Evolutionary conservation across 2,797 vertebrate species (phyloP).

Genomic region (Prunella strophiata): DNA sequence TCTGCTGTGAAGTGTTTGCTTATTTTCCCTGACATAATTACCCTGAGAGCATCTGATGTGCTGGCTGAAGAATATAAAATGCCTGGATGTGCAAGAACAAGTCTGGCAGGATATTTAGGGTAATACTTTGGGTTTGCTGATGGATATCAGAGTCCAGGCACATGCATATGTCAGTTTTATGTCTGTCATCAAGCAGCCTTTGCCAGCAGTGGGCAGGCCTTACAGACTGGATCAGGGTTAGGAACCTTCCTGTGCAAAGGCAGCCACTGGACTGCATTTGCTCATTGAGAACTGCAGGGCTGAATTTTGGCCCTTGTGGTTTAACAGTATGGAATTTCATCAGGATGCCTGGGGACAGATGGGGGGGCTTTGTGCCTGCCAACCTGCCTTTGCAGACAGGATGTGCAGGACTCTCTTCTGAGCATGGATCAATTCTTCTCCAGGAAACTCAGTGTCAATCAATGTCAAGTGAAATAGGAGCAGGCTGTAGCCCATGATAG

Average conservation of each 20-base stretch:
- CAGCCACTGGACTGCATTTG: neutral
- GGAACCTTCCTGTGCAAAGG: neutral
- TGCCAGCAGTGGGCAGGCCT: accelerated
- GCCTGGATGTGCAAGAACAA: neutral
- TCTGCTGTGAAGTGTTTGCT: conserved; percentile 36
- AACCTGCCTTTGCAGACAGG: neutral
- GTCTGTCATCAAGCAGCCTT: neutral
- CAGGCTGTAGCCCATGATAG: neutral
- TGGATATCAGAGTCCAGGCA: neutral
- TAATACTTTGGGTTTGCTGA: neutral
- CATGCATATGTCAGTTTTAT: neutral
- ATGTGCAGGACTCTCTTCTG: neutral
- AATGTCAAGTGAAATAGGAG: neutral
- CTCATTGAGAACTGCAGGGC: neutral
- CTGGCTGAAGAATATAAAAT: neutral
- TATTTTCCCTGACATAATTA: conserved; percentile 27
- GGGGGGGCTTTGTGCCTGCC: neutral
- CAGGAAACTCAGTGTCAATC: neutral
- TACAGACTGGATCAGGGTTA: accelerated
- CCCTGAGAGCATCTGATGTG: neutral
- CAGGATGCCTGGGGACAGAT: neutral
- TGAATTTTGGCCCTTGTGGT: neutral
- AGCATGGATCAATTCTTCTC: neutral
- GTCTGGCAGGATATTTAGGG: neutral
- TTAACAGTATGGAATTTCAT: neutral